These are phyloP conservation scores for Ganaspis sp. DNA, from an alignment of 1,140 invertebrate genomes.

Conservation along the genomic window DNA sequence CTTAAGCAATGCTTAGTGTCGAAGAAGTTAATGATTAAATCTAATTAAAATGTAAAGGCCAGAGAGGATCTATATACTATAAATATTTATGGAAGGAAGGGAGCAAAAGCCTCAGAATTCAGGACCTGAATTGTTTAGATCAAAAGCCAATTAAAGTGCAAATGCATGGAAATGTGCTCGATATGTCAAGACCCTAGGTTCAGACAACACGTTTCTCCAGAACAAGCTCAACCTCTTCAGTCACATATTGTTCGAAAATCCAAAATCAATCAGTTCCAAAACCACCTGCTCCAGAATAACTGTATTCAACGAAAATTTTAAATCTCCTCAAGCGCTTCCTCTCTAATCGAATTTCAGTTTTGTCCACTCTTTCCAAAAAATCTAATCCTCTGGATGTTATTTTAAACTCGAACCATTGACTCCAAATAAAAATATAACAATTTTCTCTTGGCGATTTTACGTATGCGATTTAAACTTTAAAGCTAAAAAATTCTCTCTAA, in stretches of 20 bases:
- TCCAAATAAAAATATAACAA: no score
- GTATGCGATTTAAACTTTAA: no score
- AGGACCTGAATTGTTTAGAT: conserved; percentile 44
- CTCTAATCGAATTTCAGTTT: no score
- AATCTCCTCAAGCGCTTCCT: no score
- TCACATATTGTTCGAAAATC: background rate
- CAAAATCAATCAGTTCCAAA: background rate
- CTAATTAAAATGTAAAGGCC: conserved; percentile 2
- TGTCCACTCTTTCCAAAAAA: no score
- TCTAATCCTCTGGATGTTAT: no score
- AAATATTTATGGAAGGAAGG: conserved; percentile 50
- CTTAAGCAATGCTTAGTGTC: background rate
- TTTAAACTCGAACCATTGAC: no score
- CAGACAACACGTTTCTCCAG: conserved; percentile 52
- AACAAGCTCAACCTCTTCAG: background rate
- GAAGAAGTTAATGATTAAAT: background rate
- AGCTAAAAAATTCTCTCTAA: no score
- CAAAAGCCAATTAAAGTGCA: conserved; percentile 73
- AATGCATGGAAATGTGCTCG: conserved; percentile 72
- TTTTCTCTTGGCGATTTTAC: no score
- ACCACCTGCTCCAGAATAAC: background rate
- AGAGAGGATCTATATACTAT: conserved; percentile 18
- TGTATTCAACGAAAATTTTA: no score
- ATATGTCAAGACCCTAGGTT: conserved; percentile 60
- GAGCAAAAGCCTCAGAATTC: conserved; percentile 24